Conservation (phyloP, 2,888 invertebrate genomes). For the Drosophila mayaguana region DNA sequence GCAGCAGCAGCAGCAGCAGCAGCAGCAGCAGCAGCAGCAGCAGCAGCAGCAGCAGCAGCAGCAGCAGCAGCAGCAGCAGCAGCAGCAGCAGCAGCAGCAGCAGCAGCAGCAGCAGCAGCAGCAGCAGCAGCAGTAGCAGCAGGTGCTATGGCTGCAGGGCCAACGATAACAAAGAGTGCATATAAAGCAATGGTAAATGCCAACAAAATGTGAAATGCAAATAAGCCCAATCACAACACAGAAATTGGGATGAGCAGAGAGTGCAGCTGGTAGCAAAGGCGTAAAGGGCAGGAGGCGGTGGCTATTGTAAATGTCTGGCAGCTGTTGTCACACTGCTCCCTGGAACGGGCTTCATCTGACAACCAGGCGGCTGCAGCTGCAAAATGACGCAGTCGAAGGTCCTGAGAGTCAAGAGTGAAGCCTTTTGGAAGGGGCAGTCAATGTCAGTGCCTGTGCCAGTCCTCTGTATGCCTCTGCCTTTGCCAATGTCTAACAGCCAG, state of each 20-base stretch:
- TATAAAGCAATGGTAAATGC: conserved; percentile 47
- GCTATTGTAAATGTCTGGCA: conserved; percentile 58
- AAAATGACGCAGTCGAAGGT: conserved; percentile 54
- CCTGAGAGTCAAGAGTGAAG: conserved; percentile 13
- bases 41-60: neutral
- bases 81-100: neutral
- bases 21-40: neutral
- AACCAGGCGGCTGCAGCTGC: conserved; percentile 28
- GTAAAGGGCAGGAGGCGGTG: neutral
- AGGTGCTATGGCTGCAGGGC: neutral
- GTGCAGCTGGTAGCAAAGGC: neutral
- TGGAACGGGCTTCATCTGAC: conserved; percentile 1
- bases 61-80: neutral
- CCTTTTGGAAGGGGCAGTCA: neutral
- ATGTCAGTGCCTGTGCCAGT: neutral
- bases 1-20: neutral
- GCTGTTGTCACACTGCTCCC: conserved; percentile 34
- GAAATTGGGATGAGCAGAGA: conserved; percentile 4
- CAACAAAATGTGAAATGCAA: conserved; percentile 73
- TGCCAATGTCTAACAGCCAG: conserved; percentile 16
- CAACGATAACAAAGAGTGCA: conserved; percentile 5
- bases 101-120: neutral
- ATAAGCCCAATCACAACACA: conserved; percentile 56
- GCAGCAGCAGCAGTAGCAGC: neutral
- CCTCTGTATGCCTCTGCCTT: neutral